Evolutionary conservation across 2,797 vertebrate genomes (phyloP).

Genomic region (Cuculus canorus): DNA sequence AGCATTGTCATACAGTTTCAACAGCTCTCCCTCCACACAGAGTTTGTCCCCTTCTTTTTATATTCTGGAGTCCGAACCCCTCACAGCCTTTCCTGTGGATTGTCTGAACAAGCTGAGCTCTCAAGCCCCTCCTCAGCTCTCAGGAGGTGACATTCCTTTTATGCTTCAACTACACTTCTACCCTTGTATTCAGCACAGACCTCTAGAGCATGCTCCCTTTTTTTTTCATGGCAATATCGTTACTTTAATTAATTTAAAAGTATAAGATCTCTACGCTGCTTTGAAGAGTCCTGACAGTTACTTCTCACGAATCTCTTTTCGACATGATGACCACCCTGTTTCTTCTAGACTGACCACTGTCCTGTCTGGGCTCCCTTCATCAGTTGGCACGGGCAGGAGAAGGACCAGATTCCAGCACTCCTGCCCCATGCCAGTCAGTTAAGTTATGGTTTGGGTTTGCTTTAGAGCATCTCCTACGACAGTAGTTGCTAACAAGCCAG

Average conservation of each 20-base stretch:
- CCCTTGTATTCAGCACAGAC: background rate
- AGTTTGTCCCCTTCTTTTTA: background rate
- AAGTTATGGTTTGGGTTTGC: background rate
- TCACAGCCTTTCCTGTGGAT: background rate
- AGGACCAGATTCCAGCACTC: background rate
- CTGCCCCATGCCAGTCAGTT: rapidly evolving
- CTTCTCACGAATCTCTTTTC: background rate
- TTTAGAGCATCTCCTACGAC: background rate
- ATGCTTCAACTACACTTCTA: rapidly evolving
- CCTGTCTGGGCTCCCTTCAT: background rate
- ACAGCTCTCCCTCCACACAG: background rate
- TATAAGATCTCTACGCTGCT: background rate
- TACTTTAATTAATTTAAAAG: background rate
- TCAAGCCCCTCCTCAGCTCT: background rate
- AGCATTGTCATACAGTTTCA: background rate
- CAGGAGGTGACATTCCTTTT: background rate
- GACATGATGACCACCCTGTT: background rate
- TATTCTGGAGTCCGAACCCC: background rate
- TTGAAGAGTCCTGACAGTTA: background rate
- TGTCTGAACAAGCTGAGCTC: background rate
- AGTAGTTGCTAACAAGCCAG: background rate
- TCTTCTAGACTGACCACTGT: background rate
- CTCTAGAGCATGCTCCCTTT: background rate
- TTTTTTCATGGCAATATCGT: background rate
- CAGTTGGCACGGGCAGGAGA: background rate